A percentile compares a stretch with the other conserved stretches of the same genome.
Evolutionary conservation across 2,888 invertebrate genomes (phyloP).

Genomic region (Scaptodrosophila latifasciaeformis): DNA sequence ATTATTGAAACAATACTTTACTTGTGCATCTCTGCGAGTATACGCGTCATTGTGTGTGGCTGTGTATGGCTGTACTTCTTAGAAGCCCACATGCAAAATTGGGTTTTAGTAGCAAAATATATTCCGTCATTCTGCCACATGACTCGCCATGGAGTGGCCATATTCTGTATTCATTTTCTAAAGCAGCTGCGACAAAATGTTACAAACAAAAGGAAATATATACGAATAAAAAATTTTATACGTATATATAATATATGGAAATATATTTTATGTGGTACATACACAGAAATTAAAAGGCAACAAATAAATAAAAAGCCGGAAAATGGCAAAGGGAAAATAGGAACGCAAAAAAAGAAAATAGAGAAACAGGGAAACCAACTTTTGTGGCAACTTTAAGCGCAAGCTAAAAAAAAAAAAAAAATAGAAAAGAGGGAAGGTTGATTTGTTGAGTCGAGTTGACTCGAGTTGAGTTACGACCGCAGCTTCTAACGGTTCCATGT

Average conservation of each 20-base stretch:
- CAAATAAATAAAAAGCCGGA: constrained; percentile 50
- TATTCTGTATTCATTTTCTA: no score
- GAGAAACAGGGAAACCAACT: constrained; percentile 25
- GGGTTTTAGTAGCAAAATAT: constrained; percentile 63
- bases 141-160: constrained; percentile 30
- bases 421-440: not conserved
- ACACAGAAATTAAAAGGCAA: constrained; percentile 64
- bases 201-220: constrained; percentile 41
- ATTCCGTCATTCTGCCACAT: constrained; percentile 41
- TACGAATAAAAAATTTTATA: constrained; percentile 34
- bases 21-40: constrained; percentile 21
- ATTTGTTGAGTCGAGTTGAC: constrained; percentile 5
- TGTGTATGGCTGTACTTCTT: constrained; percentile 12
- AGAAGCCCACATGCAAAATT: constrained; percentile 47
- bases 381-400: constrained; percentile 34
- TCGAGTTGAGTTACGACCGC: constrained; percentile 21
- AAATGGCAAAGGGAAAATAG: constrained; percentile 16
- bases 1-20: constrained; percentile 70
- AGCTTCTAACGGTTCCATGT: constrained; percentile 16
- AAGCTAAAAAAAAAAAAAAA: constrained; percentile 13
- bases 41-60: constrained; percentile 21
- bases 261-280: no score
- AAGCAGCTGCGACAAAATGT: constrained; percentile 54
- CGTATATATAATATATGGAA: not conserved
- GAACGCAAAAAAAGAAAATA: constrained; percentile 32